phyloP scores from a whole-genome alignment of 2,797 vertebrate genomes.

The Enteromius anoplus region DNA sequence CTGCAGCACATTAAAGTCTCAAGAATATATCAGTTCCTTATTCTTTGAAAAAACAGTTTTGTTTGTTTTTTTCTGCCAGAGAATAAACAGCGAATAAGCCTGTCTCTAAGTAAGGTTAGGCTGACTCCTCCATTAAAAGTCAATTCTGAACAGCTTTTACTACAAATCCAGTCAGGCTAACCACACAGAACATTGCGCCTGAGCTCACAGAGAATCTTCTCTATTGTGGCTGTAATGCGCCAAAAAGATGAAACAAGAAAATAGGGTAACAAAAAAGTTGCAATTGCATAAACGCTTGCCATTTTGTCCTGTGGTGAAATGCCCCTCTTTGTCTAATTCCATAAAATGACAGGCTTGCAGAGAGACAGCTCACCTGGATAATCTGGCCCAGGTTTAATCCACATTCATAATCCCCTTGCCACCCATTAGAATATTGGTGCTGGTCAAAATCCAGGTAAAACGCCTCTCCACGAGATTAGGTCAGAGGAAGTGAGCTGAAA shows the following conservation, averaged over 20 bases:
- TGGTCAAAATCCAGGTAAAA: conserved; percentile 40
- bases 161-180: conserved; percentile 10
- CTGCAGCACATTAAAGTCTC: conserved; percentile 21
- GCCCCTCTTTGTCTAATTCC: neutral
- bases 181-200: neutral
- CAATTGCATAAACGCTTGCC: neutral
- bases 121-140: conserved; percentile 32
- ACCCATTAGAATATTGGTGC: conserved; percentile 66
- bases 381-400: conserved; percentile 61
- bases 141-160: neutral
- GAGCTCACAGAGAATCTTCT: neutral
- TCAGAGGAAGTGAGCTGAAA: conserved; percentile 45
- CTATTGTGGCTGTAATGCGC: neutral
- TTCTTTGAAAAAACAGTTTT: neutral
- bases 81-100: conserved; percentile 25
- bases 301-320: conserved; percentile 13
- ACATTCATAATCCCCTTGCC: conserved; percentile 55
- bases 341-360: conserved; percentile 53
- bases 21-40: neutral
- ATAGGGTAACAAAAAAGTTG: neutral
- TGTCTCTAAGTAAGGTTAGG: conserved; percentile 1
- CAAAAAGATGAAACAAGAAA: neutral
- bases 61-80: neutral
- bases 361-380: conserved; percentile 54
- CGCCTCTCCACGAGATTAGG: conserved; percentile 44